A percentile compares a stretch with the other conserved stretches of the same genome.
phyloP scores from a whole-genome alignment of 2,113 vertebrate genomes.

The Poeciliopsis prolifica region DNA sequence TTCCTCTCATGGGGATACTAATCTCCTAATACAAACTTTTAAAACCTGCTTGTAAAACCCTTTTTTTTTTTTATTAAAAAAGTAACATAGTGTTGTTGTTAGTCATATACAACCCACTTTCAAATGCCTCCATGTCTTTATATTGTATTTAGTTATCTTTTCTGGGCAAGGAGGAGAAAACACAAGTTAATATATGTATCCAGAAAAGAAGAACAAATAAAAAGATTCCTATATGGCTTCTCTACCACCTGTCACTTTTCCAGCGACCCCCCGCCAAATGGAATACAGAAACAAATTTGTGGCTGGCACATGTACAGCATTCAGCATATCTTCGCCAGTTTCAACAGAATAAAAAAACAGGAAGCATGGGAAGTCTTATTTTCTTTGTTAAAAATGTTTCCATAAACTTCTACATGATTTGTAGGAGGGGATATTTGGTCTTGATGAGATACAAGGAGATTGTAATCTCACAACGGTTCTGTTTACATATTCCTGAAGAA shows the following conservation, averaged over 20 bases:
- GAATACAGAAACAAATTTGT: background rate
- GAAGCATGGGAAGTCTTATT: too few species aligned
- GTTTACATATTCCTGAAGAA: slow-evolving; percentile 33
- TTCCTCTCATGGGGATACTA: background rate
- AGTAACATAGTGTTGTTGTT: background rate
- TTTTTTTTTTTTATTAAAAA: background rate
- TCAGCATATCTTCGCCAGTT: background rate
- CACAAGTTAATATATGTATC: background rate
- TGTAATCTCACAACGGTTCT: slow-evolving; percentile 15
- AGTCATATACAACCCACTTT: too few species aligned
- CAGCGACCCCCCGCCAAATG: too few species aligned
- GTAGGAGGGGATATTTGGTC: background rate
- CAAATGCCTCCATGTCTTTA: background rate
- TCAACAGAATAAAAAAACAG: background rate
- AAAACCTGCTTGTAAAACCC: background rate
- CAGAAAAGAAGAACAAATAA: background rate
- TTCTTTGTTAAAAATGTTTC: background rate
- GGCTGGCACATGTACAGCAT: too few species aligned
- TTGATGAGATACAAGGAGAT: slow-evolving; percentile 28
- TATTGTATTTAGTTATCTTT: background rate
- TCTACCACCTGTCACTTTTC: background rate
- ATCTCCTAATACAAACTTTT: background rate
- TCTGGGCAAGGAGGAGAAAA: background rate
- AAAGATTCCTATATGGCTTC: background rate
- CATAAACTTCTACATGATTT: slow-evolving; percentile 7